Conservation (phyloP, 2,888 invertebrate genomes). For the Chelonus formosanus region DNA sequence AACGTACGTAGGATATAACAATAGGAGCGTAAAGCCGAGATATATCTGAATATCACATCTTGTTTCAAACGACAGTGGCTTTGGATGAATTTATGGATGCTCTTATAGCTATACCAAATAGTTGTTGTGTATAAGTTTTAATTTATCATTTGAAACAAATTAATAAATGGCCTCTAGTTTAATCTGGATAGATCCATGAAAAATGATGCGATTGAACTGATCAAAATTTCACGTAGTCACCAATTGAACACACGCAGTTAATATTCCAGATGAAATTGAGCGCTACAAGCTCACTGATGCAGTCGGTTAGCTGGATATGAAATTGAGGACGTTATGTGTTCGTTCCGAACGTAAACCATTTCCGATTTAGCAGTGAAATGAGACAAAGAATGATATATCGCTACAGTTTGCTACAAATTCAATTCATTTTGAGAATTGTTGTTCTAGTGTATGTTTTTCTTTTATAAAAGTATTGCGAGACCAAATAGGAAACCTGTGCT, state of each 20-base stretch:
- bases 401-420: neutral
- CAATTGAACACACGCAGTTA: slow-evolving; percentile 23
- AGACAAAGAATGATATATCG: slow-evolving; percentile 13
- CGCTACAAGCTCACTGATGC: slow-evolving; percentile 24
- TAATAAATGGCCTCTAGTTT: too few relatives aligned
- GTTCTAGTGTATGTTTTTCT: too few relatives aligned
- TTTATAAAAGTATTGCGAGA: neutral
- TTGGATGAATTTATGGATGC: too few relatives aligned
- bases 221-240: slow-evolving; percentile 23
- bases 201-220: slow-evolving; percentile 4
- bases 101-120: too few relatives aligned
- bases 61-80: too few relatives aligned
- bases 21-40: too few relatives aligned
- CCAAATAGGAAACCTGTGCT: slow-evolving; percentile 13
- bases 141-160: too few relatives aligned
- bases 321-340: slow-evolving; percentile 38
- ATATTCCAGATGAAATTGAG: slow-evolving; percentile 33
- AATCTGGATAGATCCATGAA: too few relatives aligned
- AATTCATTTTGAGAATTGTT: too few relatives aligned
- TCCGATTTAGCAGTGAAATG: slow-evolving; percentile 37
- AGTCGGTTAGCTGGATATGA: slow-evolving; percentile 30
- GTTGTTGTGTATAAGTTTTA: too few relatives aligned
- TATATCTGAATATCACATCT: too few relatives aligned
- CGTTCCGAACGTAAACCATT: slow-evolving; percentile 42
- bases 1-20: too few relatives aligned